Conservation (phyloP, 2,888 invertebrate species). For the Lasioglossum figueresi region DNA sequence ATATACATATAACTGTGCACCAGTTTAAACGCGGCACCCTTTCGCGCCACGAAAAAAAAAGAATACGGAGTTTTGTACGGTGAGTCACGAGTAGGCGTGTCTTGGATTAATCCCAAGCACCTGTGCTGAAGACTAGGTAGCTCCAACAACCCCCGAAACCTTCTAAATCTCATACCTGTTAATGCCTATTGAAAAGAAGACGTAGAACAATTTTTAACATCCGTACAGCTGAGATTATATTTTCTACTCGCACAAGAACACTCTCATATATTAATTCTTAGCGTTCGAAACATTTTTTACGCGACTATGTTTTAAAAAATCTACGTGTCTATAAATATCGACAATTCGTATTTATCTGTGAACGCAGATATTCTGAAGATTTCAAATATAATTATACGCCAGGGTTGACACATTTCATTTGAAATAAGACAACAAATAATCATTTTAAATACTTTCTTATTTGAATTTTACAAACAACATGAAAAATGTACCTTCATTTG, state of each 20-base stretch:
- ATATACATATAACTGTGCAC: slow-evolving; percentile 27
- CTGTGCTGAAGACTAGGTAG: slow-evolving; percentile 59
- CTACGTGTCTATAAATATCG: background rate
- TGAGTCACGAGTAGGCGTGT: slow-evolving; percentile 72
- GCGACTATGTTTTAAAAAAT: background rate
- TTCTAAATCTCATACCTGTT: slow-evolving; percentile 10
- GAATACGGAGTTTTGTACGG: slow-evolving; percentile 50
- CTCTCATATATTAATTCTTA: background rate
- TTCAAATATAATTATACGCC: no score
- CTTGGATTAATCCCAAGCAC: slow-evolving; percentile 64
- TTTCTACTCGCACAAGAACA: background rate
- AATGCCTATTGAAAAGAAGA: slow-evolving; percentile 12
- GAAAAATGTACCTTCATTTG: background rate
- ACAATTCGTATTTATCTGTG: background rate
- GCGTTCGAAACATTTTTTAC: background rate
- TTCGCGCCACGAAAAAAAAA: slow-evolving; percentile 45
- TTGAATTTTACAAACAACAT: background rate
- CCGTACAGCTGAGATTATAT: background rate
- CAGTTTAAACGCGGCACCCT: slow-evolving; percentile 45
- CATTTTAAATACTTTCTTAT: background rate
- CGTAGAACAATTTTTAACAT: background rate
- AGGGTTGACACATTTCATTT: no score
- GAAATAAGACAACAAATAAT: no score
- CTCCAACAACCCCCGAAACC: slow-evolving; percentile 42
- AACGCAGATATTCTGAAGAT: background rate